Conservation (phyloP, 1,140 invertebrate species). For the Aphelenchoides avenae region DNA sequence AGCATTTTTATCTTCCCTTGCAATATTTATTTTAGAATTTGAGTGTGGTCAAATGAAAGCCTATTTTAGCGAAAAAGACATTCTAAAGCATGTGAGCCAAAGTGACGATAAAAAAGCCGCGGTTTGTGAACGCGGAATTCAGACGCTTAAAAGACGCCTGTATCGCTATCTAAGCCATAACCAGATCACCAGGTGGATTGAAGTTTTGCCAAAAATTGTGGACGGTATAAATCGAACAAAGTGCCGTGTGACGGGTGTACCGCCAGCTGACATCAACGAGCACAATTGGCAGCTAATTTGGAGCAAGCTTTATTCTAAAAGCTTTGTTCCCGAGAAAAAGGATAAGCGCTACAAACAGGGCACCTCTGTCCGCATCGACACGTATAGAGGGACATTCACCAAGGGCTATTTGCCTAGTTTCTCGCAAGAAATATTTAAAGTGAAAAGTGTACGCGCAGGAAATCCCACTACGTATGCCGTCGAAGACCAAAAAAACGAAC, state of each 20-base stretch:
- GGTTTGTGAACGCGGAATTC: constrained; percentile 4
- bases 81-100: constrained; percentile 1
- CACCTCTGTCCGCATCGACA: too few species aligned
- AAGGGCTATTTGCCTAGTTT: too few species aligned
- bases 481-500: too few species aligned
- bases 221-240: constrained; percentile 4
- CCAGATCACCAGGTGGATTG: constrained; percentile 2
- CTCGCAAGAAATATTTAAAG: too few species aligned
- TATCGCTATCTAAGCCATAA: constrained; percentile 6
- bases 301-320: constrained; percentile 5
- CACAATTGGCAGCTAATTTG: constrained; percentile 2
- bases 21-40: too few species aligned
- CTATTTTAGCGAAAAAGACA: constrained; percentile 6
- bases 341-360: too few species aligned
- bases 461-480: too few species aligned
- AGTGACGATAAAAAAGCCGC: constrained; percentile 1
- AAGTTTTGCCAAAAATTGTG: constrained; percentile 7
- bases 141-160: background rate
- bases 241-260: constrained; percentile 5
- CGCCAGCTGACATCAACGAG: constrained; percentile 5
- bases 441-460: too few species aligned
- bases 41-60: background rate
- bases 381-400: too few species aligned
- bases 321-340: too few species aligned
- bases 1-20: too few species aligned